A percentile compares a stretch with the other conserved stretches of the same genome.
Conservation (phyloP, 2,797 vertebrate species). For the Chanos chanos region DNA sequence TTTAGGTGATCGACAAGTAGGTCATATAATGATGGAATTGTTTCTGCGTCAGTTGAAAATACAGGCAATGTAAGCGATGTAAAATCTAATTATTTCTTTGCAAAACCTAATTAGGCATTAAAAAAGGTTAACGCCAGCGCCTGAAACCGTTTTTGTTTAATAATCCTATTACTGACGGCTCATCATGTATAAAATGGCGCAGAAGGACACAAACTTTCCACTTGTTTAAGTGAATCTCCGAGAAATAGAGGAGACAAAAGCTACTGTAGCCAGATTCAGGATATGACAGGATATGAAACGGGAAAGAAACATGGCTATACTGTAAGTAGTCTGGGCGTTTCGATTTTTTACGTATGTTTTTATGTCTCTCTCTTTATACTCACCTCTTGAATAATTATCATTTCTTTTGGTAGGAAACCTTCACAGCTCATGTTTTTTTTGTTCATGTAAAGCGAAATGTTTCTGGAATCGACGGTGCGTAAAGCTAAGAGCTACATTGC, state of each 20-base stretch:
- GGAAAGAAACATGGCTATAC: constrained; percentile 64
- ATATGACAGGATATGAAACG: constrained; percentile 73
- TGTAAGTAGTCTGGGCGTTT: constrained; percentile 69
- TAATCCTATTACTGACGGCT: constrained; percentile 99
- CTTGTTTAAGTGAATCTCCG: constrained; percentile 88
- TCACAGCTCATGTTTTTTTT: constrained; percentile 4
- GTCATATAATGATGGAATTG: constrained; percentile 86
- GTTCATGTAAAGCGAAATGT: constrained; percentile 19
- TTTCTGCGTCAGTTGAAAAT: constrained; percentile 96
- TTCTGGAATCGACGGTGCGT: constrained; percentile 13
- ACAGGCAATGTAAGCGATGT: constrained; percentile 99
- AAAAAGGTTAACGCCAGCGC: constrained; percentile 99
- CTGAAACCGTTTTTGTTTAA: constrained; percentile 99
- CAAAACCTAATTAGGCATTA: constrained; percentile 99
- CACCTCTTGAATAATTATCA: neutral
- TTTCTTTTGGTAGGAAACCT: constrained; percentile 12
- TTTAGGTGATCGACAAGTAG: constrained; percentile 84
- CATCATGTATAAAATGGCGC: constrained; percentile 99
- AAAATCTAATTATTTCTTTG: constrained; percentile 99
- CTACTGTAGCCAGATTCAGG: constrained; percentile 70
- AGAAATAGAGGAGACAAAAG: constrained; percentile 78
- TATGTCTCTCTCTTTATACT: constrained; percentile 11
- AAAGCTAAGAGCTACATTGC: neutral
- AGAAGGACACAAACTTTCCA: constrained; percentile 99
- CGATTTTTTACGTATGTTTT: constrained; percentile 55